These are phyloP conservation scores for Acanthurus tractus DNA, from an alignment of 2,797 vertebrate species.

Conservation along the genomic window DNA sequence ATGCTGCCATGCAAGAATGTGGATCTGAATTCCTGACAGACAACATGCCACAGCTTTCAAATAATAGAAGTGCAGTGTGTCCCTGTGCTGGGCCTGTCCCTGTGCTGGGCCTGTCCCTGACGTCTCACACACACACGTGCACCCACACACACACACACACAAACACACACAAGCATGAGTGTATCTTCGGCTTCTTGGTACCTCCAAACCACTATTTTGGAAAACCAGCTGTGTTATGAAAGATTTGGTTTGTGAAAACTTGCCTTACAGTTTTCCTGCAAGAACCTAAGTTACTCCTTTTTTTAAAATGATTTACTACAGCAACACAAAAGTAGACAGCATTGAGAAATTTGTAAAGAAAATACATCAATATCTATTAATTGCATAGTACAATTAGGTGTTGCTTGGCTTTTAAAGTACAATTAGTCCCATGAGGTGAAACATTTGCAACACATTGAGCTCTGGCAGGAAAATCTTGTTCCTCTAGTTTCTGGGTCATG, in stretches of 20 bases:
- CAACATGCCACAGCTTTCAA: constrained; percentile 59
- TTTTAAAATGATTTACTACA: not conserved
- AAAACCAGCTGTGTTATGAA: not conserved
- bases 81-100: not conserved
- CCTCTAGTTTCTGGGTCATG: not conserved
- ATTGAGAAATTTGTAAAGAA: not conserved
- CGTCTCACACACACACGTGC: not conserved
- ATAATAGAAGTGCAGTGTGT: constrained; percentile 14
- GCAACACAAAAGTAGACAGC: constrained; percentile 2
- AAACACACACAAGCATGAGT: not conserved
- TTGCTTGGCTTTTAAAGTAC: too few relatives aligned
- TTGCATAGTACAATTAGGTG: too few relatives aligned
- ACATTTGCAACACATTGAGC: not conserved
- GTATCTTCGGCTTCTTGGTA: not conserved
- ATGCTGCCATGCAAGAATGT: constrained; percentile 55
- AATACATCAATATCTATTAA: too few relatives aligned
- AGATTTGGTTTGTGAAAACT: not conserved
- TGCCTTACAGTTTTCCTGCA: not conserved
- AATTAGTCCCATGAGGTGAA: not conserved
- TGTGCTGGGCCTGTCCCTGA: not conserved
- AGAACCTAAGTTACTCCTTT: not conserved
- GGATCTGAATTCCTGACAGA: constrained; percentile 50
- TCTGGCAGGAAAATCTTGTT: constrained; percentile 2
- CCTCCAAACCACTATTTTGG: not conserved
- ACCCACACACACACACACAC: not conserved